phyloP scores from a whole-genome alignment of 2,888 invertebrate species.

The Leptopterna dolabrata region DNA sequence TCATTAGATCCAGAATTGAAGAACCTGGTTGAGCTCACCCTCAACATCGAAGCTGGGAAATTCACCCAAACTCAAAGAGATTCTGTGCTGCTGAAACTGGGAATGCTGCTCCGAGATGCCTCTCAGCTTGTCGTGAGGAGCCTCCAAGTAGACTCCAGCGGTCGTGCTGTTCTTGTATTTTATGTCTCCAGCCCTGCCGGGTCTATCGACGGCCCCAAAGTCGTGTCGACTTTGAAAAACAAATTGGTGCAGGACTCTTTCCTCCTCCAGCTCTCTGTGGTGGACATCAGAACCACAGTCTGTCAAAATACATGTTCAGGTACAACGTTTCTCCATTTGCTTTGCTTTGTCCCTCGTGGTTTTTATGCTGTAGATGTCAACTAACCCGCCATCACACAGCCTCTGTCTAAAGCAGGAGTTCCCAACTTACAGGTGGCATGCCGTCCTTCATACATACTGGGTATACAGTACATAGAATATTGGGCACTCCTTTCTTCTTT shows the following conservation, averaged over 20 bases:
- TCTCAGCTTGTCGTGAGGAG: slow-evolving; percentile 67
- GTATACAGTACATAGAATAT: too few relatives aligned
- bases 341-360: too few relatives aligned
- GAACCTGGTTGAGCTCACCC: slow-evolving; percentile 83
- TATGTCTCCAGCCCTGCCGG: slow-evolving; percentile 74
- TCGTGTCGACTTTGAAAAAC: slow-evolving; percentile 75
- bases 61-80: slow-evolving; percentile 79
- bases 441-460: too few relatives aligned
- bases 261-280: slow-evolving; percentile 79
- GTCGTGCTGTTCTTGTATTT: slow-evolving; percentile 76
- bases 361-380: neutral
- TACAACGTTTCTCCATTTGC: slow-evolving; percentile 35
- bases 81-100: slow-evolving; percentile 82
- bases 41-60: slow-evolving; percentile 79
- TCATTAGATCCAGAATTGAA: slow-evolving; percentile 76
- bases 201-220: slow-evolving; percentile 72
- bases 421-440: too few relatives aligned
- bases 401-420: too few relatives aligned
- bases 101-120: slow-evolving; percentile 81
- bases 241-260: slow-evolving; percentile 78
- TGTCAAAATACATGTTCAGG: slow-evolving; percentile 95
- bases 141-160: slow-evolving; percentile 71
- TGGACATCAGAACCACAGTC: slow-evolving; percentile 82
- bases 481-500: too few relatives aligned
- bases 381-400: too few relatives aligned